Evolutionary conservation across 2,113 vertebrate species (phyloP).

Genomic region (Nyctibius bracteatus): DNA sequence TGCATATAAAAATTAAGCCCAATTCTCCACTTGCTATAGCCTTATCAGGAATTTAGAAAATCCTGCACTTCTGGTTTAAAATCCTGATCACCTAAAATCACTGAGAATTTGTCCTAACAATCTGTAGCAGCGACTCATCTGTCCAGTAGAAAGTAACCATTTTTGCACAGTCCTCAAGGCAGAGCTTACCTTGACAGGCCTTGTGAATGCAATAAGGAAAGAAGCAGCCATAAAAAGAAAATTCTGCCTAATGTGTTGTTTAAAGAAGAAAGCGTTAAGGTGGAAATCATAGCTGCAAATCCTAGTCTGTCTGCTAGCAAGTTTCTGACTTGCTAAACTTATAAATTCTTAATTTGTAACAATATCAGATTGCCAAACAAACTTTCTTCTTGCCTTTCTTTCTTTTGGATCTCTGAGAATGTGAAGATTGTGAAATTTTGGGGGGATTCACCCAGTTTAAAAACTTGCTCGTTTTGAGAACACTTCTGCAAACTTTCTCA

Average conservation of each 20-base stretch:
- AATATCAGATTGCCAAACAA: neutral
- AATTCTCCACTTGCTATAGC: neutral
- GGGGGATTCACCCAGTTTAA: neutral
- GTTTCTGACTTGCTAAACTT: neutral
- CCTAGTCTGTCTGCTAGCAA: neutral
- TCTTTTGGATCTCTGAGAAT: neutral
- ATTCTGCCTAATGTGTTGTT: neutral
- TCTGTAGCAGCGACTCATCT: neutral
- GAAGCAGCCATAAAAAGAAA: neutral
- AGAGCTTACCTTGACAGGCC: neutral
- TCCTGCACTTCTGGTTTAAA: neutral
- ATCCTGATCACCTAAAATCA: neutral
- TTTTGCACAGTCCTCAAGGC: neutral
- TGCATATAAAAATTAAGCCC: neutral
- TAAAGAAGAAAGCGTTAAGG: neutral
- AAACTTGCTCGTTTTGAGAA: neutral
- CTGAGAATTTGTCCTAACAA: neutral
- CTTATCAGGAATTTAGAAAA: neutral
- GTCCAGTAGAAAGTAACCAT: neutral
- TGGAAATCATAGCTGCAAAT: neutral
- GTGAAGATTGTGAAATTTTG: neutral
- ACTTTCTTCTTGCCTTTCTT: neutral
- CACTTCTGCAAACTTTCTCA: neutral
- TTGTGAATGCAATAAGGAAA: neutral
- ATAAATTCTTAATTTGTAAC: neutral